A percentile compares a stretch with the other conserved stretches of the same genome.
phyloP scores from a whole-genome alignment of 2,888 invertebrate genomes.

The Pecten maximus region DNA sequence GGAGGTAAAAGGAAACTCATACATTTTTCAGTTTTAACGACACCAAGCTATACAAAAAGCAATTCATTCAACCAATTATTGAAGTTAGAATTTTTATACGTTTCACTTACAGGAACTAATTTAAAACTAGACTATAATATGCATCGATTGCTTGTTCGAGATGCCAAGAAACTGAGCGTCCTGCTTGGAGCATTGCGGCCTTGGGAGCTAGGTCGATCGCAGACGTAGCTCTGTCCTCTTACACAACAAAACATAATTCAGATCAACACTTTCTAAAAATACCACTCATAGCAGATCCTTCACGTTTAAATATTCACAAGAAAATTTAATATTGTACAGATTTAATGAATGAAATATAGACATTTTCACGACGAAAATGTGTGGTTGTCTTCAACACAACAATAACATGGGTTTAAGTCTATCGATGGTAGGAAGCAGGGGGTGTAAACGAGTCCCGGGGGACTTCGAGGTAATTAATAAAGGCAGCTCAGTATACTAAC shows the following conservation, averaged over 20 bases:
- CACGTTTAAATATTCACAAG: too few species aligned
- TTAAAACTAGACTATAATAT: not conserved
- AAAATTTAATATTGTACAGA: too few species aligned
- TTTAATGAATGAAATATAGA: too few species aligned
- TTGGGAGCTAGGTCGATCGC: not conserved
- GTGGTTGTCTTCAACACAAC: not conserved
- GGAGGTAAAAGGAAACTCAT: too few species aligned
- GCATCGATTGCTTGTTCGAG: not conserved
- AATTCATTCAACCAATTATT: not conserved
- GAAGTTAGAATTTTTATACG: not conserved
- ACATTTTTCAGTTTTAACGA: not conserved
- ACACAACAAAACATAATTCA: not conserved
- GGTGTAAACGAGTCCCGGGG: not conserved
- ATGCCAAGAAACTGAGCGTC: not conserved
- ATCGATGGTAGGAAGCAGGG: not conserved
- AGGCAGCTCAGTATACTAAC: not conserved
- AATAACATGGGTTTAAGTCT: too few species aligned
- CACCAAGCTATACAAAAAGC: not conserved
- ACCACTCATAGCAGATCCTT: too few species aligned
- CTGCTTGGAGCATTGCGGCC: not conserved
- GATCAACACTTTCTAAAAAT: not conserved
- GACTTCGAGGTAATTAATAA: not conserved
- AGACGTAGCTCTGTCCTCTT: not conserved
- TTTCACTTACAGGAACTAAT: not conserved
- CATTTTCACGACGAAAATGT: too few species aligned